Evolutionary conservation across 2,888 invertebrate species (phyloP).

Genomic region (Thymelicus sylvestris): DNA sequence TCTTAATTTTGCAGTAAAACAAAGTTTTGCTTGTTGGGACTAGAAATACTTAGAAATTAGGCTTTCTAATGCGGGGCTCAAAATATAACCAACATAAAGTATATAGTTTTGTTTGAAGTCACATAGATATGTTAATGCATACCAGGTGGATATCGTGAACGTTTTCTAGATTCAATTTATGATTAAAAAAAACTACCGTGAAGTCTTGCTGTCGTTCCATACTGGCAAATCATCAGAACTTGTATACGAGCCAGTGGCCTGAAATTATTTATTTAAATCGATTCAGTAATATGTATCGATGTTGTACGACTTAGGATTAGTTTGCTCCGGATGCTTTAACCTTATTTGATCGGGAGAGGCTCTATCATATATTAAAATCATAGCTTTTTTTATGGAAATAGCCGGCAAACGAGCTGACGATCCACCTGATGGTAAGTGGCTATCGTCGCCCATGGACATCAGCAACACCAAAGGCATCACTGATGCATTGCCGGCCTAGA

Average conservation of each 20-base stretch:
- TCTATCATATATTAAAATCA: not conserved
- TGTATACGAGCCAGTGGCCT: not conserved
- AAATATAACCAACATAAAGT: not conserved
- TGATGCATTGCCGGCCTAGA: too few relatives aligned
- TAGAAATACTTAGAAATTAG: not conserved
- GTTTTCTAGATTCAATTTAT: too few relatives aligned
- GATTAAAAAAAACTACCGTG: too few relatives aligned
- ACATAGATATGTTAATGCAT: too few relatives aligned
- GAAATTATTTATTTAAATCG: not conserved
- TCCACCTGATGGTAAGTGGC: too few relatives aligned
- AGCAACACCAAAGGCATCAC: too few relatives aligned
- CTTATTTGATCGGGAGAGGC: conserved; percentile 5
- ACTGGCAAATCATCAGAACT: not conserved
- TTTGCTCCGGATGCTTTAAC: not conserved
- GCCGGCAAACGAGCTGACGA: too few relatives aligned
- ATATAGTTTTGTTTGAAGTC: not conserved
- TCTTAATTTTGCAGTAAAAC: not conserved
- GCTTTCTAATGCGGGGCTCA: not conserved
- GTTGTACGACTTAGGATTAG: not conserved
- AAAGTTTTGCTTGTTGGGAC: not conserved
- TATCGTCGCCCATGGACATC: too few relatives aligned
- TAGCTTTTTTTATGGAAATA: not conserved
- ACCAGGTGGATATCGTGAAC: too few relatives aligned
- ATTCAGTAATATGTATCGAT: not conserved
- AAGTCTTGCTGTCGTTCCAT: not conserved